A percentile compares a stretch with the other conserved stretches of the same genome.
Evolutionary conservation across 2,113 vertebrate species (phyloP).

Genomic region (Neomonachus schauinslandi): DNA sequence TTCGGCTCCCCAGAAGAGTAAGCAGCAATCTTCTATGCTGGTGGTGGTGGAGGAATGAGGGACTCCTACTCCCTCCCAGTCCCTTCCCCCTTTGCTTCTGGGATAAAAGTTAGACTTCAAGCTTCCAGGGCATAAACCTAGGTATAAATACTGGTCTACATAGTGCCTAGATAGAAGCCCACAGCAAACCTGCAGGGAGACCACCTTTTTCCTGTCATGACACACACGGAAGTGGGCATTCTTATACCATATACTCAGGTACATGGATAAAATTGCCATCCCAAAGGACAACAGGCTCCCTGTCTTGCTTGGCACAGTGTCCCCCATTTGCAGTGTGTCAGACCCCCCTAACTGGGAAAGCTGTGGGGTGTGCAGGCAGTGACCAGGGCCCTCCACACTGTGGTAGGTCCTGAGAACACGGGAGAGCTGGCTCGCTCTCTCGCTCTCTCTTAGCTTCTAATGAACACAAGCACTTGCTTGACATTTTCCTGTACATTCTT

Average conservation of each 20-base stretch:
- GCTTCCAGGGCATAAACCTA: neutral
- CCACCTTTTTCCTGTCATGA: neutral
- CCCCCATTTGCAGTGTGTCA: neutral
- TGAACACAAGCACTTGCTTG: conserved; percentile 34
- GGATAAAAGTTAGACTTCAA: neutral
- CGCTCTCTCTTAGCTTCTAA: neutral
- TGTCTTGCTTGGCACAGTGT: neutral
- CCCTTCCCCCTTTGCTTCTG: neutral
- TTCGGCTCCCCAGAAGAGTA: neutral
- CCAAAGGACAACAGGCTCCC: neutral
- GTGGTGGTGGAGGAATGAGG: neutral
- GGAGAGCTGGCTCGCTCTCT: neutral
- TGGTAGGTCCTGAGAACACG: conserved; percentile 18
- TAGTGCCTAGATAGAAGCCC: neutral
- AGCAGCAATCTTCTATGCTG: neutral
- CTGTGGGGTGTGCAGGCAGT: neutral
- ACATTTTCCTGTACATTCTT: conserved; percentile 50
- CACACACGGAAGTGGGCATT: neutral
- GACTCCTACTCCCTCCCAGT: neutral
- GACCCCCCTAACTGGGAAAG: neutral
- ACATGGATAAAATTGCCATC: neutral
- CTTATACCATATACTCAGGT: neutral
- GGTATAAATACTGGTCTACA: neutral
- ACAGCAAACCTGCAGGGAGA: neutral
- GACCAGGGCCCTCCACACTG: neutral